Conservation (phyloP, 2,797 vertebrate species). For the Myiotriccus ornatus region DNA sequence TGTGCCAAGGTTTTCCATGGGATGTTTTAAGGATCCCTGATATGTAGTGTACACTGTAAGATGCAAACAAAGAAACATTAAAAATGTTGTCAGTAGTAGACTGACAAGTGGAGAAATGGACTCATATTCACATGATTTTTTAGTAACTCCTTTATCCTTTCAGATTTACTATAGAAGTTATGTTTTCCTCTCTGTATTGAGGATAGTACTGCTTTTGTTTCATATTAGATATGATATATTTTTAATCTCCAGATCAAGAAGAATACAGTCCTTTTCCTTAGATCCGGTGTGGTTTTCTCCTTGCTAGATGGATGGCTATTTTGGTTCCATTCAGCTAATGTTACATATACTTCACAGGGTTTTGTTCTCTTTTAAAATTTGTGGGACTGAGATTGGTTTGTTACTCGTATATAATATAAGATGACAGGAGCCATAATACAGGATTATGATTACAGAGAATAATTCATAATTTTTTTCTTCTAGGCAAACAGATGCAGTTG, state of each 20-base stretch:
- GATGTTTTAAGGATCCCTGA: neutral
- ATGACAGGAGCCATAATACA: neutral
- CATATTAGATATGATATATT: neutral
- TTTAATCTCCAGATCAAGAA: neutral
- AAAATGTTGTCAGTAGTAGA: neutral
- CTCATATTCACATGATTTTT: neutral
- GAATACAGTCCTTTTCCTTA: neutral
- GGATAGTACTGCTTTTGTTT: neutral
- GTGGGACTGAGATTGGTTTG: neutral
- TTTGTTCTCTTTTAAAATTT: slow-evolving; percentile 3
- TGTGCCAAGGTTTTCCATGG: neutral
- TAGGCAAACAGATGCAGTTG: neutral
- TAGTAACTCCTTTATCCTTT: neutral
- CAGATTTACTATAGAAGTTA: neutral
- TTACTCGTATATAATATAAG: neutral
- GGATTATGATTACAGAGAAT: slow-evolving; percentile 31
- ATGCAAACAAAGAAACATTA: neutral
- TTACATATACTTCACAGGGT: neutral
- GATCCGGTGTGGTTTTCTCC: neutral
- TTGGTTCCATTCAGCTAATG: neutral
- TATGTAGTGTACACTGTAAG: neutral
- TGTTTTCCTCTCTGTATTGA: neutral
- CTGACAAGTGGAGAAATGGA: neutral
- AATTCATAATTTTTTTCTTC: slow-evolving; percentile 39
- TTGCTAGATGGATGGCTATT: neutral